Evolutionary conservation across 2,797 vertebrate species (phyloP).

Genomic region (Otolemur crassicaudatus): DNA sequence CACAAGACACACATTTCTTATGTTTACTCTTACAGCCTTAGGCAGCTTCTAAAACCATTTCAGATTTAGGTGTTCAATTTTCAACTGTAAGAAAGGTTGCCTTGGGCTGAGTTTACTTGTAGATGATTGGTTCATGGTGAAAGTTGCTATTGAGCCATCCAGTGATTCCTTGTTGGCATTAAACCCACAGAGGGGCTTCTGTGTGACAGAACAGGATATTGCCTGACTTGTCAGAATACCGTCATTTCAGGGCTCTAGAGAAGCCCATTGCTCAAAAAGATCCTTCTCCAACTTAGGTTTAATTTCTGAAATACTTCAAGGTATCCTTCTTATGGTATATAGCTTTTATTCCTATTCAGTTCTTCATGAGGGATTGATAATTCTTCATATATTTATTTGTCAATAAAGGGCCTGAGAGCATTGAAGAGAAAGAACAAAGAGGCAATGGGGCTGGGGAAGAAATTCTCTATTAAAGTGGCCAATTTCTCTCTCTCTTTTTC

Average conservation of each 20-base stretch:
- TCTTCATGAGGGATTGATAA: neutral
- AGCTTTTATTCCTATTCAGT: neutral
- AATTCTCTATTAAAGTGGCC: neutral
- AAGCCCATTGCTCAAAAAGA: neutral
- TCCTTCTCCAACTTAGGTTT: neutral
- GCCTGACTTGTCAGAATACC: neutral
- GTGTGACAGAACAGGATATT: neutral
- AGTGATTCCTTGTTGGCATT: neutral
- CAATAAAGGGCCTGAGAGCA: neutral
- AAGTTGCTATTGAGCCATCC: neutral
- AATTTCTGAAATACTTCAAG: conserved; percentile 7
- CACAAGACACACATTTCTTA: neutral
- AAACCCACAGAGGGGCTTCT: neutral
- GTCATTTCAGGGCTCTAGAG: neutral
- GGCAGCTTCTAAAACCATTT: conserved; percentile 8
- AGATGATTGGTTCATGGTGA: neutral
- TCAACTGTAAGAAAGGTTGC: neutral
- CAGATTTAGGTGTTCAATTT: neutral
- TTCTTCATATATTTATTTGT: neutral
- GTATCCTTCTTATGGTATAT: neutral
- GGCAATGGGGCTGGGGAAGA: neutral
- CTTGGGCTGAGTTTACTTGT: neutral
- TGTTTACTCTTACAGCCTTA: neutral
- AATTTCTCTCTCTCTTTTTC: neutral
- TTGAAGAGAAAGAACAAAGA: neutral